Percentiles rank a stretch among this genome's conserved stretches.
Conservation (phyloP, 2,797 vertebrate genomes). For the Antennarius maculatus region DNA sequence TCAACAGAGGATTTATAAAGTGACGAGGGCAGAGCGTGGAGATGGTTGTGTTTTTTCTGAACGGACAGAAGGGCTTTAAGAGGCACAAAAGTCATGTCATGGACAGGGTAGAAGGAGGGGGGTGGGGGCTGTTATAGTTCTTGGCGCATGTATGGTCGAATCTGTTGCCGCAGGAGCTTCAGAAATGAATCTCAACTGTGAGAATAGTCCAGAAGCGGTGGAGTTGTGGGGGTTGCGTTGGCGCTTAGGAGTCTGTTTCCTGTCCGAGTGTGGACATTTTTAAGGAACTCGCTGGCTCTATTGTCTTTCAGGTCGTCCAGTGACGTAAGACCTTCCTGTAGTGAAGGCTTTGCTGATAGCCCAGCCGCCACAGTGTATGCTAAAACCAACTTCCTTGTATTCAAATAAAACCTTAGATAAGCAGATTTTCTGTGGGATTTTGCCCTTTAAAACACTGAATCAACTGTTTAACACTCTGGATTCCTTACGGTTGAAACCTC, state of each 20-base stretch:
- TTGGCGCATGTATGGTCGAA: constrained; percentile 18
- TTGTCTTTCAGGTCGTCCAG: constrained; percentile 67
- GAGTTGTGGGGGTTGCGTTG: constrained; percentile 44
- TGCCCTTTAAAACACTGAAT: constrained; percentile 43
- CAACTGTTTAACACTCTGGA: constrained; percentile 33
- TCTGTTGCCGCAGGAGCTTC: constrained; percentile 13
- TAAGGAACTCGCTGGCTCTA: constrained; percentile 63
- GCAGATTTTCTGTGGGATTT: constrained; percentile 58
- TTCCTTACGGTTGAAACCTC: constrained; percentile 23
- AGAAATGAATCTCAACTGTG: constrained; percentile 51
- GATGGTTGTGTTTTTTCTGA: constrained; percentile 45
- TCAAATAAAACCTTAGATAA: constrained; percentile 71
- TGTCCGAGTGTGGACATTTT: constrained; percentile 65
- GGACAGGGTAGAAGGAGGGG: neutral
- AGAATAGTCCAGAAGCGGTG: constrained; percentile 36
- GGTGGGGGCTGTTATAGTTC: constrained; percentile 31
- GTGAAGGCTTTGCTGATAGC: constrained; percentile 73
- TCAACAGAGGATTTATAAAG: constrained; percentile 60
- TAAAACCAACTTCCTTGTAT: constrained; percentile 75
- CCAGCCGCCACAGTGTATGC: constrained; percentile 50
- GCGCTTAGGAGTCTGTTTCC: constrained; percentile 60
- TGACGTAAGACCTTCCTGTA: constrained; percentile 75
- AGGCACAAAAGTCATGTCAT: constrained; percentile 36
- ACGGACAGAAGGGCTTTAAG: constrained; percentile 46
- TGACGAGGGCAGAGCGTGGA: constrained; percentile 32